Base-by-base conservation (phyloP, 1,140 invertebrate genomes). In the Temnothorax curvispinosus region DNA sequence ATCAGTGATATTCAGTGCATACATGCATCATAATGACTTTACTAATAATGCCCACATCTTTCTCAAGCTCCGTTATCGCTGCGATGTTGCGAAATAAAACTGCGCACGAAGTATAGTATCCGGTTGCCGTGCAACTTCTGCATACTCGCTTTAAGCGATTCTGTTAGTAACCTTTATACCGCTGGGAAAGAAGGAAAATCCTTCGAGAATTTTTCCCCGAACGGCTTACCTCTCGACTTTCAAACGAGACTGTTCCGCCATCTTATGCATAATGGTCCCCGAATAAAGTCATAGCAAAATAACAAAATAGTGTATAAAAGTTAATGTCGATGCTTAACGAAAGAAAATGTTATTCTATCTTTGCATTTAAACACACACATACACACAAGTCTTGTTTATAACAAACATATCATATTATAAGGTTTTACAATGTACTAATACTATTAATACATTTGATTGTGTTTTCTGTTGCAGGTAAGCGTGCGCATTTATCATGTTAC, bases 101-200 rank as follows among this genome's bases (percentile, higher is more conserved):
- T 85, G 38, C n/a, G 35, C 41, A 9, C 41, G 6, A 84, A 74
- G 21, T 72, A 52, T 74, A 15, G 65, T 77, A 76, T 62, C 44
- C 72, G 56, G 54, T 60, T 85, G 58, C 69, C 56, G 75, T 58
- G 38, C 74, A 85, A 89, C 85, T 78, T 90, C 75, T 80, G 77
- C 56, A 85, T 65, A 50, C 74, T 74, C 60, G 88, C 81, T 86
- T 69, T 81, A 75, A 76, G 69, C 71, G 85, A 89, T 87, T 90
- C 88, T 80, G 87, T 90, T 88, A 89, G 89, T 88, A 88, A 90
- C 89, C 88, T 89, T 88, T 90, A 88, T 87, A 84, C 88, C 38
- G 72, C 54, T 54, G 32, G 56, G 77, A 71, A 82, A 88, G 60
- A 52, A 82, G 85, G 60, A 52, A 86, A 86, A 60, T 86, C 75